Base-by-base conservation (phyloP, 2,888 invertebrate species). In the Cremastinae sp. region DNA sequence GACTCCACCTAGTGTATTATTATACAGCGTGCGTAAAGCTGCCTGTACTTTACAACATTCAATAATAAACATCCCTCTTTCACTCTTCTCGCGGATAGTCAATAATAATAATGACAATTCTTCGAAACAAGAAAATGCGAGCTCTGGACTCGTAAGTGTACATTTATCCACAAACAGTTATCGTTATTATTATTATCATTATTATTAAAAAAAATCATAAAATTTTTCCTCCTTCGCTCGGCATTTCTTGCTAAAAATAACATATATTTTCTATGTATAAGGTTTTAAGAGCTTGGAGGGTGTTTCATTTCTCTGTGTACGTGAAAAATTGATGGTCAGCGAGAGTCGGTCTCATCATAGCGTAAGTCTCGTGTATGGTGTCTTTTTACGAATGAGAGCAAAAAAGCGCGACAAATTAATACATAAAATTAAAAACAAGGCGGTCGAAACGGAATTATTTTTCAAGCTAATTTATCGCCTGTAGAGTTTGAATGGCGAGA, bases 21-120 rank as follows among this genome's bases (percentile, higher is more conserved):
- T 73, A 64, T 74, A 78, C 75, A 79, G 62, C 71, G 74, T 70
- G 79, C 72, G 75, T 69, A 70, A 79, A 75, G 74, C 73, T 75
- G 75, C 79, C 74, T 68, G 74, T 58, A 74, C 75, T 79, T 76
- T 75, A 79, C 78, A 79, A 80, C 78, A 81, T 73, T 81, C 78
- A 79, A 74, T 79, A 78, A 79, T 81, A 76, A 78, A 78, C 78
- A 72, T 79, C 73, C 72, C 58, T 74, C 53, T 79, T 79, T 78
- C 77, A 62, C 76, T 74, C 73, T 79, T 66, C 71, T 72, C 71
- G 78, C 62, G 69, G 45, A 73, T 76, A 73, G 20, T 43, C 61
- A 45, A 70, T 71, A 38, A 47, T 64, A 64, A 56, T 64, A 59
- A 59, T 69, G 43, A 64, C 69, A 59, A 74, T 58, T 58, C 41